phyloP scores from a whole-genome alignment of 1,140 invertebrate genomes.

The Trichogramma pretiosum region DNA sequence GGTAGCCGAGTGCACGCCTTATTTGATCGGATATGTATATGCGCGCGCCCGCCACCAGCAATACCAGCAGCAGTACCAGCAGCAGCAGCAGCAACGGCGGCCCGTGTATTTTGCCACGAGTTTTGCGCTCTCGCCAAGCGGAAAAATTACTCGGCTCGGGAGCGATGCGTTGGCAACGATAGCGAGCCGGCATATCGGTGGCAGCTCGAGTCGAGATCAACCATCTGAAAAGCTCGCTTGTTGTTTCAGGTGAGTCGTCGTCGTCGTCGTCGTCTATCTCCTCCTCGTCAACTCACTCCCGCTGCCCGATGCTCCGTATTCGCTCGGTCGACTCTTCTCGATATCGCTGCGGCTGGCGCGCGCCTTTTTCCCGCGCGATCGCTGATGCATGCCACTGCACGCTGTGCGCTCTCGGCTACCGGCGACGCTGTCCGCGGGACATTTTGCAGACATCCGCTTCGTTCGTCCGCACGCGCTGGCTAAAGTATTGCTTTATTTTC shows the following conservation, averaged over 20 bases:
- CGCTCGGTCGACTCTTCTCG: background rate
- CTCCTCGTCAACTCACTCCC: constrained; percentile 34
- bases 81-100: no score
- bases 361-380: background rate
- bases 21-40: constrained; percentile 13
- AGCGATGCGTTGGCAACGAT: no score
- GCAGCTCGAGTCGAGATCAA: constrained; percentile 33
- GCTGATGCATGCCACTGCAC: background rate
- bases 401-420: background rate
- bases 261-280: no score
- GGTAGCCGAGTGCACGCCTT: background rate
- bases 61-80: no score
- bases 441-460: background rate
- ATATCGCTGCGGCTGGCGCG: background rate
- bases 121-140: constrained; percentile 8
- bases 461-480: background rate
- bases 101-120: no score
- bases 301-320: constrained; percentile 22
- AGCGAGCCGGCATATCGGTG: no score
- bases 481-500: no score
- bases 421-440: background rate
- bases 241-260: constrained; percentile 38
- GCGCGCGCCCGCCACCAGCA: no score
- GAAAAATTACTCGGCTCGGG: constrained; percentile 21
- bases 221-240: constrained; percentile 39